phyloP scores from a whole-genome alignment of 2,113 vertebrate genomes.

The Tonatia bakeri region DNA sequence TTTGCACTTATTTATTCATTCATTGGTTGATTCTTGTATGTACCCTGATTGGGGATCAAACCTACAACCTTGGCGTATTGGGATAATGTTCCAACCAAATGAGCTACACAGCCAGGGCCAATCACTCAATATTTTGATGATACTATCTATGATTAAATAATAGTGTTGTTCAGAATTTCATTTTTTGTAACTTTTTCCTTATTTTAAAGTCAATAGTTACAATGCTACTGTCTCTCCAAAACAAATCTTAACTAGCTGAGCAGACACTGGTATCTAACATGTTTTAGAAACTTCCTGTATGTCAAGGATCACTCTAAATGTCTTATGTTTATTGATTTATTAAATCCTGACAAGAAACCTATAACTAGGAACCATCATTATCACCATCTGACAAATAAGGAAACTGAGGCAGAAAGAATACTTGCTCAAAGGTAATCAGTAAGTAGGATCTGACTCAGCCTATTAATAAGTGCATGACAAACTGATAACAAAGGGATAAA shows the following conservation, averaged over 20 bases:
- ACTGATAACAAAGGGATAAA: not conserved
- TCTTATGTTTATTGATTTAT: not conserved
- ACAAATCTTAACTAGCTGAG: not conserved
- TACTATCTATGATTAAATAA: not conserved
- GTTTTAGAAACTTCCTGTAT: not conserved
- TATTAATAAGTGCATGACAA: not conserved
- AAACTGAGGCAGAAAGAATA: not conserved
- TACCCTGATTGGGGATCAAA: too few species aligned
- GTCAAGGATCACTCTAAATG: not conserved
- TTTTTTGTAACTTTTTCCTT: not conserved
- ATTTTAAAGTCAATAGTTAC: not conserved
- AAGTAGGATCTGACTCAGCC: not conserved
- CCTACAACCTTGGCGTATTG: too few species aligned
- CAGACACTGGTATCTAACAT: not conserved
- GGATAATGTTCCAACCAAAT: too few species aligned
- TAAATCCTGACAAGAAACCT: not conserved
- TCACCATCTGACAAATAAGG: not conserved
- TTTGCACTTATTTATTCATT: too few species aligned
- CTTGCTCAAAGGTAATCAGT: not conserved
- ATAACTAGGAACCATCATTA: not conserved
- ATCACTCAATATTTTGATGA: constrained; percentile 1
- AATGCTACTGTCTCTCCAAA: not conserved
- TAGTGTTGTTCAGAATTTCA: not conserved
- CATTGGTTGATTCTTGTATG: too few species aligned
- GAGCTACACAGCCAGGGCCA: not conserved